Conservation (phyloP, 1,140 invertebrate genomes). For the Kradibia gibbosae region DNA sequence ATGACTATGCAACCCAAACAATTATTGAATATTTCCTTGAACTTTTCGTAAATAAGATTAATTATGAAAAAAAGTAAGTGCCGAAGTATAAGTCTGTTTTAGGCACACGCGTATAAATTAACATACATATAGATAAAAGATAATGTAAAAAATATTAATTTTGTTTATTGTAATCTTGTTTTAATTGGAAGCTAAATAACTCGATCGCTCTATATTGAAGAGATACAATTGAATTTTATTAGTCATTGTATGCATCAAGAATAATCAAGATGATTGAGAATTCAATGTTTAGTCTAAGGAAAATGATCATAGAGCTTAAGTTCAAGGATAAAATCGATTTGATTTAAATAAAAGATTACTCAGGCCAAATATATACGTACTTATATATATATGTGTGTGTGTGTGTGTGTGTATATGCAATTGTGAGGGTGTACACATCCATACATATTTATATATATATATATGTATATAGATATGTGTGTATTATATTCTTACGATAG, state of each 20-base stretch:
- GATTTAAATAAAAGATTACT: not conserved
- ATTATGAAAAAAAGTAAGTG: not conserved
- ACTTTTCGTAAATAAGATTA: not conserved
- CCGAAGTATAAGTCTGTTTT: not conserved
- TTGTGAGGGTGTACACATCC: too few relatives aligned
- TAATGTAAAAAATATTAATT: not conserved
- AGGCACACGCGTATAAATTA: too few relatives aligned
- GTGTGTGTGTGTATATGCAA: not conserved
- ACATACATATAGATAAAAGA: not conserved
- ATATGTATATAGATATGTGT: not conserved
- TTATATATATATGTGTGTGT: not conserved
- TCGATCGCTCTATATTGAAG: too few relatives aligned
- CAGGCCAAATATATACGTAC: too few relatives aligned
- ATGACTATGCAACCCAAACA: not conserved
- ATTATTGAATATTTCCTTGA: not conserved
- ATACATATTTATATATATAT: too few relatives aligned
- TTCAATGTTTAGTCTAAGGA: not conserved
- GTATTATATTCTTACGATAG: not conserved
- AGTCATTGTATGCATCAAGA: not conserved
- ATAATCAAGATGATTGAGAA: not conserved
- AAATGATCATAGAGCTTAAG: not conserved
- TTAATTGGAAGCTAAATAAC: not conserved
- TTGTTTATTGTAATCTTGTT: not conserved
- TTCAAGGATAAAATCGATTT: constrained; percentile 1
- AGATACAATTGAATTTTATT: too few relatives aligned